phyloP scores from a whole-genome alignment of 2,113 vertebrate genomes.

The Xyrauchen texanus region DNA sequence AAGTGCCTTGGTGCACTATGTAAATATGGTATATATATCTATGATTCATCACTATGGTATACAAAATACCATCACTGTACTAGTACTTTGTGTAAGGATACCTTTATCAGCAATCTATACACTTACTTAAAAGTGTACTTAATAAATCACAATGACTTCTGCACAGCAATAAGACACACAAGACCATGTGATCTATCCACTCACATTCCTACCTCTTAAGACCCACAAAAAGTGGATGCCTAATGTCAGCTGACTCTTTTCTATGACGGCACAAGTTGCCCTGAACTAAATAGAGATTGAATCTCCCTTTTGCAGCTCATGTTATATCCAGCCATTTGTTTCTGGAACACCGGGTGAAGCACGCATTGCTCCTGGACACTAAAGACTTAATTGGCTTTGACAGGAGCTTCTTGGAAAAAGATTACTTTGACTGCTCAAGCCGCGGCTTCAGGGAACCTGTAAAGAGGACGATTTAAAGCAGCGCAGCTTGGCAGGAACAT shows the following conservation, averaged over 20 bases:
- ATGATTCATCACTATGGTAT: no score
- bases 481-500: neutral
- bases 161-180: no score
- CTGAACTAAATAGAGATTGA: neutral
- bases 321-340: slow-evolving; percentile 12
- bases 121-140: no score
- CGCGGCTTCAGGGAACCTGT: slow-evolving; percentile 27
- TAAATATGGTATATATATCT: no score
- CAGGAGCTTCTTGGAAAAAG: slow-evolving; percentile 64
- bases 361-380: slow-evolving; percentile 22
- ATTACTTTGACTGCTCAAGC: slow-evolving; percentile 58
- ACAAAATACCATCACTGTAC: no score
- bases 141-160: no score
- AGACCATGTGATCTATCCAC: no score
- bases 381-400: slow-evolving; percentile 57
- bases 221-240: neutral
- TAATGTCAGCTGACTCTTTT: neutral
- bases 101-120: no score
- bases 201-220: neutral
- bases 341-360: neutral
- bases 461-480: slow-evolving; percentile 15
- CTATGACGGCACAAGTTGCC: neutral
- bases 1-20: no score
- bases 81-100: no score
- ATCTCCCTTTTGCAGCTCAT: neutral